Evolutionary conservation across 1,140 invertebrate species (phyloP), one percentile per base, ranked within the genome.

Genomic region (Cotesia vestalis): DNA sequence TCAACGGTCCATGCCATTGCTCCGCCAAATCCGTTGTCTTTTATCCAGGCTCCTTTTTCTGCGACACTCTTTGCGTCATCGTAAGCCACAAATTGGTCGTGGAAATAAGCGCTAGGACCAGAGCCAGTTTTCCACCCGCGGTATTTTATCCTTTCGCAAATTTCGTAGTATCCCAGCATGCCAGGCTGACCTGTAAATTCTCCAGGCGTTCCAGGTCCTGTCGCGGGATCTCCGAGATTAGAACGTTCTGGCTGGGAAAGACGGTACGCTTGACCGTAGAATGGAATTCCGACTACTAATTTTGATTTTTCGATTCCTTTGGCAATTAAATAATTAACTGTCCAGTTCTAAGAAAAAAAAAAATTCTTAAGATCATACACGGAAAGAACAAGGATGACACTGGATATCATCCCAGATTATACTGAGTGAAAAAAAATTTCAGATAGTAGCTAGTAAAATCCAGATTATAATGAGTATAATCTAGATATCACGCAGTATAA

Each of bases 1-100:
- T 98, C 96, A 0, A 98, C 88, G 0, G 96, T 96, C 95, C 95
- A 98, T 1, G 95, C 92, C 72, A 94, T 92, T 1, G 92, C 91
- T 6, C 95, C 95, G 1, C 93, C 94, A 71, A 92, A 92, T 6
- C 91, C 91, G 78, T 91, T 89, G 2, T 88, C 85, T 17, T 89
- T 82, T 1, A 95, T 91, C 88, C 92, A 96, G 71, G 91, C 86
- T 5, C 93, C 93, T 86, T 97, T 97, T 69, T 91, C 88, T 20
- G 83, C 88, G 2, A 96, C 87, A 36, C 94, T 96, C 60, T 91
- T 89, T 1, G 89, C 79, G 85, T 96, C 92, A 77, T 98, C 96
- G 80, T 92, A 98, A 61, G 95, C 94, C 0, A 97, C 94, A 95
- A 96, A 98, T 78, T 97, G 94, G 77, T 95, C 89, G 9, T 90